Evolutionary conservation across 2,888 invertebrate species (phyloP).

Genomic region (Toxonevra muliebris): DNA sequence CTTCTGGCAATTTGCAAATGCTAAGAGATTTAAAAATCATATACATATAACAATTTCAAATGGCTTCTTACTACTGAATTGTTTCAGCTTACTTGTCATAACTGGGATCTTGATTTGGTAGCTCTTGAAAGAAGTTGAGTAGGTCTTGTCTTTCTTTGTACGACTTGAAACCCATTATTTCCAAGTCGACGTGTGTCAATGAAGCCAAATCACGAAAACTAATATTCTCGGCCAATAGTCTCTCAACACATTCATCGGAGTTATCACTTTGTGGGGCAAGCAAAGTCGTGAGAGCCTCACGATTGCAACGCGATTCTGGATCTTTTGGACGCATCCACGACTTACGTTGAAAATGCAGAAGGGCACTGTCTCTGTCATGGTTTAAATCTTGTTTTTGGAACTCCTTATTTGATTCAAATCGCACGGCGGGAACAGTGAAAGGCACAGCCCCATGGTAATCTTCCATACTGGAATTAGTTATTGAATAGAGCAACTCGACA

Average conservation of each 20-base stretch:
- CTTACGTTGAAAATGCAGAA: constrained; percentile 44
- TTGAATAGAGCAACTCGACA: too few relatives aligned
- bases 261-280: constrained; percentile 41
- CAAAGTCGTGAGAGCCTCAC: constrained; percentile 47
- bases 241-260: constrained; percentile 43
- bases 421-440: constrained; percentile 39
- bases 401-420: constrained; percentile 48
- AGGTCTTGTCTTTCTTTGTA: constrained; percentile 48
- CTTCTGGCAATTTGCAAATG: constrained; percentile 46
- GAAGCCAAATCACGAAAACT: constrained; percentile 56
- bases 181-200: constrained; percentile 52
- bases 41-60: too few relatives aligned
- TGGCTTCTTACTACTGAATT: not conserved
- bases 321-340: constrained; percentile 40
- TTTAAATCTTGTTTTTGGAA: constrained; percentile 47
- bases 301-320: constrained; percentile 39
- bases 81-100: constrained; percentile 47
- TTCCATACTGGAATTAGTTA: constrained; percentile 25
- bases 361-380: constrained; percentile 47
- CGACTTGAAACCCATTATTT: constrained; percentile 52
- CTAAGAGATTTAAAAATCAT: constrained; percentile 33
- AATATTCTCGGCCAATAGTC: constrained; percentile 52
- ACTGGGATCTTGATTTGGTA: constrained; percentile 58
- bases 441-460: constrained; percentile 32
- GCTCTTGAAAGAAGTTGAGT: constrained; percentile 47